A percentile compares a stretch with the other conserved stretches of the same genome.
Conservation (phyloP, 2,888 invertebrate genomes). For the Biston betularia region DNA sequence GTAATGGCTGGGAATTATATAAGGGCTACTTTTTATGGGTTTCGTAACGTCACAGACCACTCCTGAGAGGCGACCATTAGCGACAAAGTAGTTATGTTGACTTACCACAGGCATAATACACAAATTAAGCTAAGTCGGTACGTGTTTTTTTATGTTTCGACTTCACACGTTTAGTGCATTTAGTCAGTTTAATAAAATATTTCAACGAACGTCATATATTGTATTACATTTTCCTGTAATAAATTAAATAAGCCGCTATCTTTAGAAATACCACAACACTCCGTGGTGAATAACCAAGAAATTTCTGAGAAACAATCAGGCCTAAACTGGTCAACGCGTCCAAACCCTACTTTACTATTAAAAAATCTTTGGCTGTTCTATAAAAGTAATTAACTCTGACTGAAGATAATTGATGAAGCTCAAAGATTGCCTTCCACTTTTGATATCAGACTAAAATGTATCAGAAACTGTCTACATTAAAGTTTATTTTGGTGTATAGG, state of each 20-base stretch:
- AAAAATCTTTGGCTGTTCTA: slow-evolving; percentile 72
- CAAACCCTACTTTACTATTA: slow-evolving; percentile 52
- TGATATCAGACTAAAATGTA: slow-evolving; percentile 40
- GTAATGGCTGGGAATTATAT: slow-evolving; percentile 28
- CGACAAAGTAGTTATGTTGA: not conserved
- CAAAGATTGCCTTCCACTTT: slow-evolving; percentile 76
- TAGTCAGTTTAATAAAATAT: not conserved
- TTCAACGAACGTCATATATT: not conserved
- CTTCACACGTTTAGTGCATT: not conserved
- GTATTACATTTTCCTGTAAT: slow-evolving; percentile 8
- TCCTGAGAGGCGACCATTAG: not conserved
- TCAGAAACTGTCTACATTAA: slow-evolving; percentile 40
- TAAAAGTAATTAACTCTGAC: slow-evolving; percentile 85
- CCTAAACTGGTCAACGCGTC: slow-evolving; percentile 49
- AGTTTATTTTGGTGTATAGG: slow-evolving; percentile 42
- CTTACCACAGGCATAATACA: not conserved
- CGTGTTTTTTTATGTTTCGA: not conserved
- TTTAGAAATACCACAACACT: slow-evolving; percentile 3
- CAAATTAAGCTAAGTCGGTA: not conserved
- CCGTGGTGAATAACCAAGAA: slow-evolving; percentile 40
- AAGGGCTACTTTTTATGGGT: slow-evolving; percentile 13
- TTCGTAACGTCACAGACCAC: slow-evolving; percentile 5
- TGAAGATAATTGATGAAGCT: slow-evolving; percentile 85
- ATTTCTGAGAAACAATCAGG: slow-evolving; percentile 65
- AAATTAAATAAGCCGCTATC: not conserved